Evolutionary conservation across 2,113 vertebrate genomes (phyloP).

Genomic region (Sakesphorus luctuosus): DNA sequence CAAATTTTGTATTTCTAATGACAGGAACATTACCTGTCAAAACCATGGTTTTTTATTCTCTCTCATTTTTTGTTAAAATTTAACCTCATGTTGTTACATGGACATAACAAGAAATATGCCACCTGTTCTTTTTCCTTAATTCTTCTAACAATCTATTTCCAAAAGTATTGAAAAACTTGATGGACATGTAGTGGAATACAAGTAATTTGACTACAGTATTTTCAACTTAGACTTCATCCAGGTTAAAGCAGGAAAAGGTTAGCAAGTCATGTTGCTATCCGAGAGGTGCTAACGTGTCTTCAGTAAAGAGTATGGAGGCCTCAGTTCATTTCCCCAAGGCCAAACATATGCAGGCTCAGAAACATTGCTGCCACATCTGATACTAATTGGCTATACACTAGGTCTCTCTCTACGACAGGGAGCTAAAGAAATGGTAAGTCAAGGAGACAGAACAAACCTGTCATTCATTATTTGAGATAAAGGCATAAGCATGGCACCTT

Average conservation of each 20-base stretch:
- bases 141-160: background rate
- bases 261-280: background rate
- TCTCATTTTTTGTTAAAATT: background rate
- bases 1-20: background rate
- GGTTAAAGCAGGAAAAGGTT: background rate
- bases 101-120: background rate
- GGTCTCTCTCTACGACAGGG: background rate
- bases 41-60: background rate
- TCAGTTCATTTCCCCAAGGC: background rate
- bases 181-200: background rate
- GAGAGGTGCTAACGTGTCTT: background rate
- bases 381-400: conserved; percentile 41
- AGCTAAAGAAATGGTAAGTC: background rate
- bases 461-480: conserved; percentile 19
- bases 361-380: background rate
- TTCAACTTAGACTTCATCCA: background rate
- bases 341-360: background rate
- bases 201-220: background rate
- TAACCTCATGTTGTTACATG: background rate
- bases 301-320: background rate
- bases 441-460: conserved; percentile 15
- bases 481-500: background rate
- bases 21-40: background rate
- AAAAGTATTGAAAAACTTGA: background rate
- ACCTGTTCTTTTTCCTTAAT: background rate